Base-by-base conservation (phyloP, 1,140 invertebrate species). In the Polyergus mexicanus region DNA sequence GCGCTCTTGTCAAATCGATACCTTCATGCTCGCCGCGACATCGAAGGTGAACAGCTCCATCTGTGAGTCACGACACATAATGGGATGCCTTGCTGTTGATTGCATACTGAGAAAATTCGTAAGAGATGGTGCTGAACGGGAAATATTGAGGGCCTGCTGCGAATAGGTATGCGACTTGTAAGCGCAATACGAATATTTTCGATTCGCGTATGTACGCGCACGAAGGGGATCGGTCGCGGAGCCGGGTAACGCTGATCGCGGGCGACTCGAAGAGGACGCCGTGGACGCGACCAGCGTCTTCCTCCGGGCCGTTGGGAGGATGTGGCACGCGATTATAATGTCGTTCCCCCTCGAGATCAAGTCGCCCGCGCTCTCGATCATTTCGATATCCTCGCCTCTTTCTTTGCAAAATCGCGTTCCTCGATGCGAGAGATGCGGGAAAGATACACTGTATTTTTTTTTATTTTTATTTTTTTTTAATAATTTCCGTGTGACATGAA, bases 41-140 rank as follows among this genome's bases (percentile, higher is more conserved):
- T 68, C 32, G 58, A 89, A 63, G 62, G 69, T 69, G 74, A 77
- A 75, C 56, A 90, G 78, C 89, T 90, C 89, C 89, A 90, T 90
- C 89, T 90, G 83, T 90, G 89, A 84, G 89, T 74, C 56, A 69
- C 76, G 65, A 25, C 51, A 63, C 56, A 90, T 60, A 89, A 76
- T 90, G 89, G 80, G 60, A 90, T 86, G 86, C 84, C 84, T 90
- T 76, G 58, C 80, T 81, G 81, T 90, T 71, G 63, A 71, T 90
- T 72, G 86, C 84, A 87, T 87, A 90, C 86, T 90, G 85, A 90
- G 71, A 75, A 68, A 84, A 88, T 90, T 90, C 85, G 87, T 90
- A 90, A 90, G 89, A 90, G 89, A 90, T 90, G 89, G 89, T 90
- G 89, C 89, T 90, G 78, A 90, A 68, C 44, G 86, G 65, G 44